Percentiles rank a stretch among this genome's conserved stretches.
Evolutionary conservation across 2,113 vertebrate genomes (phyloP).

Genomic region (Oreochromis spilurus): DNA sequence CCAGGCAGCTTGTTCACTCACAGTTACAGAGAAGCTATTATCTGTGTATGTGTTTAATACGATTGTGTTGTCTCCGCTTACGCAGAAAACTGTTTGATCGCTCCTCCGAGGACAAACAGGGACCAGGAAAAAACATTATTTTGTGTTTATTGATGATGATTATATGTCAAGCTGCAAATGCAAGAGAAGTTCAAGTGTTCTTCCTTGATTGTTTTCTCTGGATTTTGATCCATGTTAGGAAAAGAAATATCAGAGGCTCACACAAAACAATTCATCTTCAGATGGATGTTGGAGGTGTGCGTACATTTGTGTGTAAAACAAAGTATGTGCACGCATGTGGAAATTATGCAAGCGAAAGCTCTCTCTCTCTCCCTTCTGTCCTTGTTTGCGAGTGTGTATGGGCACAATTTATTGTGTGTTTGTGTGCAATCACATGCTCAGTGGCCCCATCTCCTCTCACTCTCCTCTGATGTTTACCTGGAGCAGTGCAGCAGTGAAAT

Average conservation of each 20-base stretch:
- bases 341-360: neutral
- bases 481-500: slow-evolving; percentile 42
- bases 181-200: neutral
- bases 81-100: slow-evolving; percentile 1
- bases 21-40: slow-evolving; percentile 47
- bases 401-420: neutral
- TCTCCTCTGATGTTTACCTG: slow-evolving; percentile 40
- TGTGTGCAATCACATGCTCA: slow-evolving; percentile 11
- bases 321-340: neutral
- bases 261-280: neutral
- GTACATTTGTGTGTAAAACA: neutral
- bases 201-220: neutral
- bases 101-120: neutral
- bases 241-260: neutral
- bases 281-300: neutral
- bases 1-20: slow-evolving; percentile 28
- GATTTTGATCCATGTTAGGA: slow-evolving; percentile 5
- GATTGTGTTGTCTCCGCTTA: slow-evolving; percentile 10
- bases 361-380: neutral
- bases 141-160: slow-evolving; percentile 2
- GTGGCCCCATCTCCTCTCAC: neutral
- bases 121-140: neutral
- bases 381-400: neutral
- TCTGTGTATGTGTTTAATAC: slow-evolving; percentile 24
- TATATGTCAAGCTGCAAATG: slow-evolving; percentile 3